Base-by-base conservation (phyloP, 1,140 invertebrate genomes). In the Zaprionus capensis region DNA sequence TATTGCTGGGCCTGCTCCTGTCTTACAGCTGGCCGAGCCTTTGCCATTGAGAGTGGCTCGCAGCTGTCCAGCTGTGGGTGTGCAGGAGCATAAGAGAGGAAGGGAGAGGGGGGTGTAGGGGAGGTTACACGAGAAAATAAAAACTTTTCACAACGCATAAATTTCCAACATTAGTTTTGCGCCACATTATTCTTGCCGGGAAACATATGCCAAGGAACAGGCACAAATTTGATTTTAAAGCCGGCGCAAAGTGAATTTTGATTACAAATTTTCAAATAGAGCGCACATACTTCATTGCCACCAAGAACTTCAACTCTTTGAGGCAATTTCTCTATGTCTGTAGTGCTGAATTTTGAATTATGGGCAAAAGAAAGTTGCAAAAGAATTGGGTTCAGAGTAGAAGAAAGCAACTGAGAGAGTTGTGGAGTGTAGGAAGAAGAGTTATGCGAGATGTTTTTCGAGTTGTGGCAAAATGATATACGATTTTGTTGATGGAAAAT, bases 131-230 rank as follows among this genome's bases (percentile, higher is more conserved):
- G 26, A 34, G 15, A 28, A 65, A 34, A 59, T n/a, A 57, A 71
- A 83, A 87, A 88, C 65, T 90, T 88, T 90, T 81, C 85, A 79
- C 81, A 90, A 84, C 85, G 84, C 84, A 88, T 88, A 88, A 90
- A 88, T 88, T 88, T 88, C 51, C 65, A 71, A 81, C 81, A 82
- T 88, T 90, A 90, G 85, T 88, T 88, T 81, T 84, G 78, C 84
- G 84, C 85, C 84, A 90, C 85, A 90, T 88, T 71, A 90, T 90
- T 88, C 78, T 90, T 75, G 44, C 55, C 55, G 63, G 70, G 81
- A 70, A 88, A 82, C 84, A 88, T 88, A 88, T 88, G 84, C 76
- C 71, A 59, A 69, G 64, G 64, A 61, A 61, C 55, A 34, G 56
- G 46, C 51, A 71, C 75, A 77, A 88, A 90, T 84, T 81, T 84